Conservation (phyloP, 2,888 invertebrate species). For the Cephalotes varians region DNA sequence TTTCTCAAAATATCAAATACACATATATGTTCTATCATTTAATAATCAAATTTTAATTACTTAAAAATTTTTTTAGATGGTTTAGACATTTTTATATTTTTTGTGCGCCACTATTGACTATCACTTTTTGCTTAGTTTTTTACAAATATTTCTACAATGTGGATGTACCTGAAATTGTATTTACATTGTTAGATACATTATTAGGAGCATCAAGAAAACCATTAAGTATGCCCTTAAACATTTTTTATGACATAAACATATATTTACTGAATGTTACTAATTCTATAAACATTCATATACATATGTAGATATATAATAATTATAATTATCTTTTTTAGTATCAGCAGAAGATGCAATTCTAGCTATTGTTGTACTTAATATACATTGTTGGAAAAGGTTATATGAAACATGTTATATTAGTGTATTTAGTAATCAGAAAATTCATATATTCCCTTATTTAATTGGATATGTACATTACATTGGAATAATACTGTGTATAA, state of each 20-base stretch:
- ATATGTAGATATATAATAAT: neutral
- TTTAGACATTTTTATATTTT: constrained; percentile 94
- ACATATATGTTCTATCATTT: neutral
- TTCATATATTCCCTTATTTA: constrained; percentile 93
- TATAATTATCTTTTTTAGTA: constrained; percentile 86
- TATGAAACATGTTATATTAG: constrained; percentile 94
- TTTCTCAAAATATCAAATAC: neutral
- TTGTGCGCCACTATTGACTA: constrained; percentile 88
- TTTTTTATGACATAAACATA: neutral
- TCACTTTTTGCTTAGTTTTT: constrained; percentile 86
- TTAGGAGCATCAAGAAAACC: constrained; percentile 82
- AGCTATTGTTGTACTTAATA: constrained; percentile 88
- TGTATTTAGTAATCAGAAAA: constrained; percentile 92
- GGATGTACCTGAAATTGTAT: constrained; percentile 86
- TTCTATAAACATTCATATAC: neutral
- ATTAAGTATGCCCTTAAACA: constrained; percentile 84
- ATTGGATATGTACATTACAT: constrained; percentile 93
- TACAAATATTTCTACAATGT: constrained; percentile 86
- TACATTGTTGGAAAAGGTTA: constrained; percentile 91
- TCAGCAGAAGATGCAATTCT: constrained; percentile 88
- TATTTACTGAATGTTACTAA: constrained; percentile 18
- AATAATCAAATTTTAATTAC: constrained; percentile 21
- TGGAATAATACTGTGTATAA: constrained; percentile 89
- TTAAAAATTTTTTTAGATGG: constrained; percentile 85
- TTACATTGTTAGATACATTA: constrained; percentile 86